Evolutionary conservation across 2,113 vertebrate genomes (phyloP), one percentile per base, ranked within the genome.

Genomic region (Clarias batrachus): DNA sequence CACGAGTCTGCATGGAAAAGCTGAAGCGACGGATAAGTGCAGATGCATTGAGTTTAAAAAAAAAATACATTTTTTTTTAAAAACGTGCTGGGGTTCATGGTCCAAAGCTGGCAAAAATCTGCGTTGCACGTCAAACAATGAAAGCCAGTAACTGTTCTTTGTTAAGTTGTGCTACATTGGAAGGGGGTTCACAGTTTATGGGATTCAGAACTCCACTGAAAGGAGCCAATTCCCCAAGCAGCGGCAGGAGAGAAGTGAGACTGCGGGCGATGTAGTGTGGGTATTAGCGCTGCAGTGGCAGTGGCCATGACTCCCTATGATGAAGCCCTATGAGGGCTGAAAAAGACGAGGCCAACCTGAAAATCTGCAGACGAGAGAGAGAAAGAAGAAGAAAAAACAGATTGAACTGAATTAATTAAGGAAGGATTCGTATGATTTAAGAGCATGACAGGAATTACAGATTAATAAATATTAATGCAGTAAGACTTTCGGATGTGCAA

Each of bases 291-390:
- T 87, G 83, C 87, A 74, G 65, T 41, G 82, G 88, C 87, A 62
- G 89, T 86, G 65, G 83, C 71, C 60, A 87, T 84, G 71, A 87
- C 82, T 87, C 91, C 89, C 86, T 82, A 63, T 70, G 74, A 86
- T 87, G 91, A 86, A 91, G 92, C 93, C 92, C 93, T 92, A 93
- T 81, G 92, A 92, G 89, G 92, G 93, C 93, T 79, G 85, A 90
- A 60, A 62, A 86, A 83, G 60, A 87, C 79, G 79, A 19, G 78
- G 89, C 76, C 87, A 80, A 88, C 87, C 82, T 85, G 62, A 30
- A 76, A 85, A 90, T 84, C 89, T 88, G 84, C 89, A 90, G 91
- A 89, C 68, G 60, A 88, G 85, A 54, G 25, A 68, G 27, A 86
- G 17, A 68, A 63, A 88, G 83, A 41, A 27, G 62, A 27, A 86